Percentiles rank a stretch among this genome's conserved stretches.
Evolutionary conservation across 2,888 invertebrate genomes (phyloP).

Genomic region (Antheraea yamamai): DNA sequence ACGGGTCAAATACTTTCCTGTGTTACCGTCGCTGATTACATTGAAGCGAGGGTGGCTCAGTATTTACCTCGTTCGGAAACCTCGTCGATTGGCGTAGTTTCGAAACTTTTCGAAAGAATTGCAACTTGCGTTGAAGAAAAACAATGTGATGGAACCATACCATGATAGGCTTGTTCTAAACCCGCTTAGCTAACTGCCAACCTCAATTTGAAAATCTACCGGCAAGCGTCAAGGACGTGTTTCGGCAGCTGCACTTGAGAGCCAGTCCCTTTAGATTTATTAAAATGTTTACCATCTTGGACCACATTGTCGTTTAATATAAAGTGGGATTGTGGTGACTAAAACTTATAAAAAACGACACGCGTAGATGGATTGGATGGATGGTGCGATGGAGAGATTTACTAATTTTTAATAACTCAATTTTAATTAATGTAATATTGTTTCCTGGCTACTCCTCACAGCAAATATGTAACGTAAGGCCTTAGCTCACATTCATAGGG

Average conservation of each 20-base stretch:
- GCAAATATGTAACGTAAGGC: not conserved
- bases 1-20: not conserved
- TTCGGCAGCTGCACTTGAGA: not conserved
- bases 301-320: not conserved
- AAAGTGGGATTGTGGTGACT: not conserved
- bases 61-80: not conserved
- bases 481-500: not conserved
- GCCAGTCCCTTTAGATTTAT: not conserved
- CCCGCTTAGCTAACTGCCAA: not conserved
- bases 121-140: too few species aligned
- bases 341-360: too few species aligned
- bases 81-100: too few species aligned
- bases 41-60: not conserved
- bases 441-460: too few species aligned
- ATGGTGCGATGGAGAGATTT: too few species aligned
- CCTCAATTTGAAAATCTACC: not conserved
- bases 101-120: too few species aligned
- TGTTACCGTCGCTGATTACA: not conserved
- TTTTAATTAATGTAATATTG: too few species aligned
- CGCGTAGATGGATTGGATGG: too few species aligned
- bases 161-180: not conserved
- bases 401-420: too few species aligned
- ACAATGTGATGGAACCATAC: not conserved
- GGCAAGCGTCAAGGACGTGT: not conserved
- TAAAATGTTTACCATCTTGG: not conserved